phyloP scores from a whole-genome alignment of 2,888 invertebrate genomes.

The Lithophane socia region DNA sequence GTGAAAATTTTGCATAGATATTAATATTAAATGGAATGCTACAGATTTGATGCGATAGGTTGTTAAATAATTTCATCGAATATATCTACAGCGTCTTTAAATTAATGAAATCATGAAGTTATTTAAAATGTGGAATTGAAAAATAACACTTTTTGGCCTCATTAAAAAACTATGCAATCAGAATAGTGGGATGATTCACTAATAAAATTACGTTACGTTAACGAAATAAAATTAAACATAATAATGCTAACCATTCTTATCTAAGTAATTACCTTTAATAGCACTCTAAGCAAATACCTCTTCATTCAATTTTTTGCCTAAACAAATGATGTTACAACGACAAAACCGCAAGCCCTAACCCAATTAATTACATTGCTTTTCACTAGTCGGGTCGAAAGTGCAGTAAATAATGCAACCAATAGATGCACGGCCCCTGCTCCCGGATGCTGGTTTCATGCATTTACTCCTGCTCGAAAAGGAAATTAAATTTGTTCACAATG shows the following conservation, averaged over 20 bases:
- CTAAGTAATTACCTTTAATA: no score
- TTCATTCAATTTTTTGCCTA: background rate
- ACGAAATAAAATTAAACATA: background rate
- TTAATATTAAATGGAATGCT: conserved; percentile 68
- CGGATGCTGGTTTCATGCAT: conserved; percentile 73
- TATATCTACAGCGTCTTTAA: background rate
- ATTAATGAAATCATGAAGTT: background rate
- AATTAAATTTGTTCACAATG: conserved; percentile 86
- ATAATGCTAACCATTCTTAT: background rate
- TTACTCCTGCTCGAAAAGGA: conserved; percentile 76
- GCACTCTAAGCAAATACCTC: conserved; percentile 1
- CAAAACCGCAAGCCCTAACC: conserved; percentile 76
- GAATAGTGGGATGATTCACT: background rate
- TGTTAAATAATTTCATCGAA: conserved; percentile 19
- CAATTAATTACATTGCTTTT: conserved; percentile 82
- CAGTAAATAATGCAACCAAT: conserved; percentile 82
- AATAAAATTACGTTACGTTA: no score
- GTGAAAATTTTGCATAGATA: conserved; percentile 76
- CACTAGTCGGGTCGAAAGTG: conserved; percentile 74
- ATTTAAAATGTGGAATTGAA: background rate
- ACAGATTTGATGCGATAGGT: conserved; percentile 32
- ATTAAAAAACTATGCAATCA: background rate
- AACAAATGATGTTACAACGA: conserved; percentile 65
- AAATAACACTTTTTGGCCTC: background rate
- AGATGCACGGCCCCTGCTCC: conserved; percentile 64